Percentiles rank a stretch among this genome's conserved stretches.
Conservation (phyloP, 2,888 invertebrate species). For the Mylabris sibirica region DNA sequence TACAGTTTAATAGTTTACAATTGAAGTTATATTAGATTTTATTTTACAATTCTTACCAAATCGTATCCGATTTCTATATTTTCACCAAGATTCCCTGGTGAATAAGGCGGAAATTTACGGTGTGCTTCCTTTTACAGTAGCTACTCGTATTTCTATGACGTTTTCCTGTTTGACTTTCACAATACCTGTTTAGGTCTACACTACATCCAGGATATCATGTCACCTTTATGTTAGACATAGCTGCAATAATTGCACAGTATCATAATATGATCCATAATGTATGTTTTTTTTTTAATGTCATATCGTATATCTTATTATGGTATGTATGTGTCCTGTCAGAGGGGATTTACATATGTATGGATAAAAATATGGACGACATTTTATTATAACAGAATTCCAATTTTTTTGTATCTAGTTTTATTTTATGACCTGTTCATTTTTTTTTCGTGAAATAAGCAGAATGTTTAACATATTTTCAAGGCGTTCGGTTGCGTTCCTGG, state of each 20-base stretch:
- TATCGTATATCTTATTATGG: neutral
- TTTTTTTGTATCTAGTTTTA: neutral
- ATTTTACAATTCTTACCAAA: neutral
- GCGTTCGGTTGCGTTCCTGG: neutral
- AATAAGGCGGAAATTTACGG: neutral
- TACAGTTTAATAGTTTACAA: no score
- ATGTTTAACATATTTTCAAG: neutral
- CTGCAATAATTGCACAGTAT: neutral
- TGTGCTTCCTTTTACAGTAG: neutral
- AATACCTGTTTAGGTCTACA: neutral
- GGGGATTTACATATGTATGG: neutral
- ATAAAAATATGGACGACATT: neutral
- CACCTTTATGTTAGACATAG: neutral
- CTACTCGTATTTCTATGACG: conserved; percentile 7
- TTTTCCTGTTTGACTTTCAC: neutral
- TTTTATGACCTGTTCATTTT: conserved; percentile 1
- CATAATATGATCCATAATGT: neutral
- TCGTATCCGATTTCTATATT: neutral
- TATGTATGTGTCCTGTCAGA: neutral
- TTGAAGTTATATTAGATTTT: neutral
- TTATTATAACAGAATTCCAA: neutral
- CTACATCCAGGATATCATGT: neutral
- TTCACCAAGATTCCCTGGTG: neutral
- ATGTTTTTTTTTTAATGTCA: neutral
- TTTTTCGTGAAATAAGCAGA: neutral